These are phyloP conservation scores for Tiphia femorata DNA, from an alignment of 2,888 invertebrate genomes.

Conservation along the genomic window DNA sequence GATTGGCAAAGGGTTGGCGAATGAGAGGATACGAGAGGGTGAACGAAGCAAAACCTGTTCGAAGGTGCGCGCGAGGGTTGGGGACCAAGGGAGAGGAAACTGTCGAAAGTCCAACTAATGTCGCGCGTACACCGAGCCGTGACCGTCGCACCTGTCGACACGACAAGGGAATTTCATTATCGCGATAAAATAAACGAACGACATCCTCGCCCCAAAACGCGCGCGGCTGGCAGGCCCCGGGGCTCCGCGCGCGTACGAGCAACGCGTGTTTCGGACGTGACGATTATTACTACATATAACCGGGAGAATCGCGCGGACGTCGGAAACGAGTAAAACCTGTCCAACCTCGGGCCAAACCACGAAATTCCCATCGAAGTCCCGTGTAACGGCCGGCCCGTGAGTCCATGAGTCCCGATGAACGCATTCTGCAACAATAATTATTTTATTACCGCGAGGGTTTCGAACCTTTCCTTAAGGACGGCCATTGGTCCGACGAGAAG, in stretches of 20 bases:
- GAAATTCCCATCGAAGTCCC: too few species aligned
- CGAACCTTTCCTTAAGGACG: too few species aligned
- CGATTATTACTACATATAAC: neutral
- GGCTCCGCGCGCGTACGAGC: too few species aligned
- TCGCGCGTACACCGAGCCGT: neutral
- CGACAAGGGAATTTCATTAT: neutral
- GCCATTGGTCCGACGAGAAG: too few species aligned
- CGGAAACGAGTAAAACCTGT: neutral
- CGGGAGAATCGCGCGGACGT: neutral
- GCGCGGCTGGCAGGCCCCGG: too few species aligned
- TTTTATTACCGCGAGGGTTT: too few species aligned
- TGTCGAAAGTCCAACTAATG: neutral
- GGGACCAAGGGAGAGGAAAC: neutral
- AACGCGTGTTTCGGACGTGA: neutral
- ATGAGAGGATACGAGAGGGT: too few species aligned
- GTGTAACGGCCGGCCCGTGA: too few species aligned
- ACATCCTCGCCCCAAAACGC: neutral
- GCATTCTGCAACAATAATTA: too few species aligned
- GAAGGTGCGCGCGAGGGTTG: neutral
- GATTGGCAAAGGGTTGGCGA: too few species aligned
- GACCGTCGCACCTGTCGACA: neutral
- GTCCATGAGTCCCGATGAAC: too few species aligned
- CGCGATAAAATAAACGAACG: neutral
- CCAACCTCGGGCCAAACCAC: too few species aligned
- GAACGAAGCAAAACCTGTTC: constrained; percentile 3